phyloP scores from a whole-genome alignment of 1,140 invertebrate species.

The Ridgeia piscesae region DNA sequence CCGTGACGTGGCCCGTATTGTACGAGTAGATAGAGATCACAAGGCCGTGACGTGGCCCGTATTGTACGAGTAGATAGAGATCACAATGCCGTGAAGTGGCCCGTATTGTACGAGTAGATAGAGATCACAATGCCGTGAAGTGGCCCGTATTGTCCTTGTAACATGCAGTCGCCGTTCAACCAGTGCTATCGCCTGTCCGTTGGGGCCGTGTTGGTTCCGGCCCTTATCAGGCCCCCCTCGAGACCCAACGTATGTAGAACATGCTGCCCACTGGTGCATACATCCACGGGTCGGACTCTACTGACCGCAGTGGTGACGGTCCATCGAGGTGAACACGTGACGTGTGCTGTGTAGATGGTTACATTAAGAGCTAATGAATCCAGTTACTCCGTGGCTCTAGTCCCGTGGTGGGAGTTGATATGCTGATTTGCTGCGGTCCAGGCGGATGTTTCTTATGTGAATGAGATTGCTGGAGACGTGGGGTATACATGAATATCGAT shows the following conservation, averaged over 20 bases:
- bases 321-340: not conserved
- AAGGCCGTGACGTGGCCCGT: too few species aligned
- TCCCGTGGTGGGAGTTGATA: not conserved
- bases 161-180: not conserved
- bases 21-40: too few species aligned
- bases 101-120: not conserved
- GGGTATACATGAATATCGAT: not conserved
- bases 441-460: not conserved
- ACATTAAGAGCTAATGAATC: not conserved
- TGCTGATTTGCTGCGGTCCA: not conserved
- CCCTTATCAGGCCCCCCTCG: not conserved
- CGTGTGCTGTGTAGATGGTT: not conserved
- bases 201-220: not conserved
- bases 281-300: not conserved
- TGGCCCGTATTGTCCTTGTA: not conserved
- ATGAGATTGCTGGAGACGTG: not conserved
- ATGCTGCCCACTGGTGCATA: not conserved
- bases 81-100: too few species aligned
- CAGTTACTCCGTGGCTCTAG: not conserved
- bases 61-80: too few species aligned
- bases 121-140: too few species aligned
- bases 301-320: not conserved
- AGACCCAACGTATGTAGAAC: not conserved
- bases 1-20: too few species aligned
- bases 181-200: not conserved